phyloP scores from a whole-genome alignment of 2,888 invertebrate species.

The Abrostola triplasia region DNA sequence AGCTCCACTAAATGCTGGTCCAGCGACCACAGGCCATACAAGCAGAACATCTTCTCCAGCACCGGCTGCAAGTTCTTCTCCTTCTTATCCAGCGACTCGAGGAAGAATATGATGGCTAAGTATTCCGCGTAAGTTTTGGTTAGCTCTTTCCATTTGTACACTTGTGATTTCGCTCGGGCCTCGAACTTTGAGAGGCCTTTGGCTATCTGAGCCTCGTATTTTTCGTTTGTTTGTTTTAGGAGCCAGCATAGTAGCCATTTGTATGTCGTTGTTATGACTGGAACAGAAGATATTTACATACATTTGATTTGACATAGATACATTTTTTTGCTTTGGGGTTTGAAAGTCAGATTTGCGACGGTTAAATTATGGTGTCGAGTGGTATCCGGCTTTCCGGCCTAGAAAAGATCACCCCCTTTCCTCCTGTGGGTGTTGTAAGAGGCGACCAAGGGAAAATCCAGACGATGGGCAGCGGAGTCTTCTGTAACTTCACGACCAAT shows the following conservation, averaged over 20 bases:
- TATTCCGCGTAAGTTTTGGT: constrained; percentile 94
- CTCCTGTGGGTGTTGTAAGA: too few species aligned
- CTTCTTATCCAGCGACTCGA: constrained; percentile 79
- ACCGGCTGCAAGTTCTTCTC: constrained; percentile 79
- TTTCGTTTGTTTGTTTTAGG: constrained; percentile 90
- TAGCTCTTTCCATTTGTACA: constrained; percentile 92
- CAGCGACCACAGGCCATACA: constrained; percentile 83
- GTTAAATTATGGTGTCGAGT: too few species aligned
- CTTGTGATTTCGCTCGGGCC: constrained; percentile 94
- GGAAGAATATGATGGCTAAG: constrained; percentile 87
- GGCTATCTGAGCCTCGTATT: constrained; percentile 87
- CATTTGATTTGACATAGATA: too few species aligned
- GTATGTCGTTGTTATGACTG: constrained; percentile 92
- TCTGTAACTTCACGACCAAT: too few species aligned
- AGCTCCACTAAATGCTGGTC: constrained; percentile 92
- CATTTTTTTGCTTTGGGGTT: neutral
- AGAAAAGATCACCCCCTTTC: too few species aligned
- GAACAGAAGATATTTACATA: constrained; percentile 6
- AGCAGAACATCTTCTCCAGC: constrained; percentile 79
- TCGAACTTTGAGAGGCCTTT: constrained; percentile 91
- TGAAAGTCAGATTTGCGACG: neutral
- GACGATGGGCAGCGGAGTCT: too few species aligned
- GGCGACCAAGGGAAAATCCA: too few species aligned
- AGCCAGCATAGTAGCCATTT: constrained; percentile 95
- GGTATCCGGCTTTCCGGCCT: too few species aligned